Conservation (phyloP, 2,113 vertebrate genomes). For the Ardeotis arabs region DNA sequence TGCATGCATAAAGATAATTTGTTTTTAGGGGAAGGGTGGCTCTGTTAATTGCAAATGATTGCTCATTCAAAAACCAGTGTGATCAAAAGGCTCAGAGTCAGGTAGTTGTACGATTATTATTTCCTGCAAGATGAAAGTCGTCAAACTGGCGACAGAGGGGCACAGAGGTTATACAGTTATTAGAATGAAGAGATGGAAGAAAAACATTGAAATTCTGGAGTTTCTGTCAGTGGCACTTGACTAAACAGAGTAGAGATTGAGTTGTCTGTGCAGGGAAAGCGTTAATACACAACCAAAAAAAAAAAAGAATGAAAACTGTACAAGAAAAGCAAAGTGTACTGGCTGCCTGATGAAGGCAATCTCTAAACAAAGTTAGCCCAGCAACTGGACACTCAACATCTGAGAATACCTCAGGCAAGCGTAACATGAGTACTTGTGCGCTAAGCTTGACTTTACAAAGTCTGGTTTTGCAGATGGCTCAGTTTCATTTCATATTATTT, state of each 20-base stretch:
- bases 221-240: neutral
- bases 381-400: neutral
- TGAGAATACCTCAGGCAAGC: neutral
- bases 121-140: neutral
- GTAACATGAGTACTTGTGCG: neutral
- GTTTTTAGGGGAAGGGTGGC: neutral
- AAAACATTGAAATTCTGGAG: neutral
- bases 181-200: neutral
- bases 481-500: neutral
- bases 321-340: neutral
- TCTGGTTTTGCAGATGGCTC: neutral
- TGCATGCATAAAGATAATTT: neutral
- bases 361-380: neutral
- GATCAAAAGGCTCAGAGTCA: neutral
- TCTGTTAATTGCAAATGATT: neutral
- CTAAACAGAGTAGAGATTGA: neutral
- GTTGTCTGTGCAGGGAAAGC: neutral
- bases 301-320: neutral
- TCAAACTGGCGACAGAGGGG: neutral
- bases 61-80: neutral
- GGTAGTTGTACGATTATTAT: neutral
- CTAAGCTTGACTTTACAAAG: neutral
- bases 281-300: neutral
- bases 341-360: neutral
- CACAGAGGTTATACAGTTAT: neutral